Conservation (phyloP, 1,140 invertebrate species). For the Colletes gigas region DNA sequence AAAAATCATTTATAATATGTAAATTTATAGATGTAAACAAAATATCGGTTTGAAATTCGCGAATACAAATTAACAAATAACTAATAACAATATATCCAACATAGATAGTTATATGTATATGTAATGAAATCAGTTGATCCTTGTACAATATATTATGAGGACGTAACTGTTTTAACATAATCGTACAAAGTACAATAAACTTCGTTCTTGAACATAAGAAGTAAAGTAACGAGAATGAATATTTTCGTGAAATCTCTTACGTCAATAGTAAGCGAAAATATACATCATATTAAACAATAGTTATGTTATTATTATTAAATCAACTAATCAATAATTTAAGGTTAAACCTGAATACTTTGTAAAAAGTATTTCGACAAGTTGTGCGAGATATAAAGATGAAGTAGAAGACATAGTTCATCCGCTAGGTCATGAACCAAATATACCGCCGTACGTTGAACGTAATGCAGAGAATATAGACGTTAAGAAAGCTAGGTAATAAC, state of each 20-base stretch:
- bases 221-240: constrained; percentile 20
- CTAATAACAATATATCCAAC: neutral
- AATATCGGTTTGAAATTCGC: neutral
- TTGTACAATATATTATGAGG: neutral
- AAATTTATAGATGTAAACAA: neutral
- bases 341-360: constrained; percentile 14
- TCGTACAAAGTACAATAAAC: neutral
- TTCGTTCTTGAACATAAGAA: neutral
- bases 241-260: constrained; percentile 6
- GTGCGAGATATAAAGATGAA: constrained; percentile 50
- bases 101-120: neutral
- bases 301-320: neutral
- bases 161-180: too few species aligned
- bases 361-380: constrained; percentile 55
- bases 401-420: constrained; percentile 69
- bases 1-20: too few species aligned
- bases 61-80: neutral
- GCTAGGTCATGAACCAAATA: constrained; percentile 70
- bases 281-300: neutral
- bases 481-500: constrained; percentile 81
- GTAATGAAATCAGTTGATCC: neutral
- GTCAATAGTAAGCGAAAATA: constrained; percentile 1
- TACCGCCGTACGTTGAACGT: constrained; percentile 79
- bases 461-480: constrained; percentile 76
- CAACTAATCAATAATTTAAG: constrained; percentile 19